These are phyloP conservation scores for Sander vitreus DNA, from an alignment of 2,113 vertebrate species.

Conservation along the genomic window DNA sequence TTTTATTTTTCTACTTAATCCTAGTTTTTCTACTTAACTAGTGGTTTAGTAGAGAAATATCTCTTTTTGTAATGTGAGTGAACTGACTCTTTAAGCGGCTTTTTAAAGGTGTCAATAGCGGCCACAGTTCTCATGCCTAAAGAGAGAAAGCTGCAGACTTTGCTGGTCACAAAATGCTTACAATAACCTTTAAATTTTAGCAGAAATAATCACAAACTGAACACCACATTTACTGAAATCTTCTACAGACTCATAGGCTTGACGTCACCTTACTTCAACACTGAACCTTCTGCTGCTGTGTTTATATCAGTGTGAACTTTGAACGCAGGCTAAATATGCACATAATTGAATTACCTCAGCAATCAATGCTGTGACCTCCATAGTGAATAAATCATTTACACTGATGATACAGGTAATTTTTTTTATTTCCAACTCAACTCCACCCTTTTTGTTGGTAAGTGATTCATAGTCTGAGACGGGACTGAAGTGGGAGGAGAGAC, in stretches of 20 bases:
- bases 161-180: not conserved
- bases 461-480: constrained; percentile 41
- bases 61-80: too few relatives aligned
- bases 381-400: constrained; percentile 75
- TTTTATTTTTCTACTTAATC: not conserved
- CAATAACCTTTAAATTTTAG: not conserved
- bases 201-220: not conserved
- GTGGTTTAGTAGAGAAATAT: too few relatives aligned
- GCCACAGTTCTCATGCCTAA: not conserved
- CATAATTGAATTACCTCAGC: constrained; percentile 75
- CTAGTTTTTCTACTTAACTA: too few relatives aligned
- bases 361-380: constrained; percentile 71
- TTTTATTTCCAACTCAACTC: constrained; percentile 29
- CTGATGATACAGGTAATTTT: constrained; percentile 31
- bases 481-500: constrained; percentile 38
- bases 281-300: constrained; percentile 53
- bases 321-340: constrained; percentile 63
- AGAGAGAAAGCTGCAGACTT: not conserved
- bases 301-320: constrained; percentile 80
- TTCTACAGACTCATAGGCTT: constrained; percentile 26
- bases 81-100: not conserved
- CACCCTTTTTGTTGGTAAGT: constrained; percentile 63
- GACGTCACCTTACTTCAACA: constrained; percentile 58
- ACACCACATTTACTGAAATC: constrained; percentile 1
- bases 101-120: not conserved